phyloP scores from a whole-genome alignment of 1,140 invertebrate species.

The Mizuhopecten yessoensis region DNA sequence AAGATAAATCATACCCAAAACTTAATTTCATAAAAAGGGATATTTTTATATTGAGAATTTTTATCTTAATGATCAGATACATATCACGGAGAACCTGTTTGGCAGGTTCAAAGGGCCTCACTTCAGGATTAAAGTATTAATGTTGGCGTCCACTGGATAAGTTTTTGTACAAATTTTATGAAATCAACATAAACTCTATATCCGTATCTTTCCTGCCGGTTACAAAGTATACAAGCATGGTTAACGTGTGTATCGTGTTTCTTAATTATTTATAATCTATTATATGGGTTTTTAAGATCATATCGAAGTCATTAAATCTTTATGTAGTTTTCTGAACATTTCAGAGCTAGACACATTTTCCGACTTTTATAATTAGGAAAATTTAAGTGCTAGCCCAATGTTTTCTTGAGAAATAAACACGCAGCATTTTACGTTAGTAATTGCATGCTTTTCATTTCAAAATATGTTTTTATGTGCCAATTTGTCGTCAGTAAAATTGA shows the following conservation, averaged over 20 bases:
- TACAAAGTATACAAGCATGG: not conserved
- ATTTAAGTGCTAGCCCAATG: not conserved
- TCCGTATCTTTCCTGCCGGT: not conserved
- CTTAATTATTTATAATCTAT: slow-evolving; percentile 22
- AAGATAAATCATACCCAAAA: not conserved
- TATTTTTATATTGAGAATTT: not conserved
- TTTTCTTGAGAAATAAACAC: not conserved
- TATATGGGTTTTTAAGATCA: not conserved
- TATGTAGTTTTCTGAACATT: not conserved
- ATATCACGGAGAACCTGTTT: not conserved
- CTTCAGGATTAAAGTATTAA: not conserved
- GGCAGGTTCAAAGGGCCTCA: not conserved
- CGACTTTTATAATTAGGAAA: not conserved
- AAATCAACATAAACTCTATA: not conserved
- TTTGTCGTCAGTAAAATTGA: too few species aligned
- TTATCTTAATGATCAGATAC: not conserved
- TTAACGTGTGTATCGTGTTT: not conserved
- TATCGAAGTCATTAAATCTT: not conserved
- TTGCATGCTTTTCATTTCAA: too few species aligned
- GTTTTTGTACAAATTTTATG: not conserved
- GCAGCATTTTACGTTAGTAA: too few species aligned
- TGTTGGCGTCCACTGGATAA: not conserved
- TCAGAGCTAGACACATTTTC: slow-evolving; percentile 11
- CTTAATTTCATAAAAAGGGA: not conserved
- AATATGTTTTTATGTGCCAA: too few species aligned